Base-by-base conservation (phyloP, 2,113 vertebrate species). In the Delphinapterus leucas region DNA sequence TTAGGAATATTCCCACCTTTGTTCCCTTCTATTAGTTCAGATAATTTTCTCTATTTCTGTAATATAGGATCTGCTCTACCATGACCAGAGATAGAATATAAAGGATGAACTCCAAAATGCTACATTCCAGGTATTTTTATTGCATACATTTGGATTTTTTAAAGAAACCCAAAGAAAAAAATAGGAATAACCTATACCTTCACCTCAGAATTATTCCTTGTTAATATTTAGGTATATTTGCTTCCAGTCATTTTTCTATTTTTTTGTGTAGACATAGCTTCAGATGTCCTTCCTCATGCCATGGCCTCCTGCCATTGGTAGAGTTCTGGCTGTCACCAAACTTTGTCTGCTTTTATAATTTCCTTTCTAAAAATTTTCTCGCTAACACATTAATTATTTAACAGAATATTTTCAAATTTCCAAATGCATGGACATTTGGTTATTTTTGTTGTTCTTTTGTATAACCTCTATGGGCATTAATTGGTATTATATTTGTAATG, bases 31-130 rank as follows among this genome's bases (percentile, higher is more conserved):
- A 38, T 87, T 84, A 86, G 84, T 74, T 95, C 53, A 55, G 74
- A 74, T 92, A 55, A 82, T 84, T 95, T 87, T 83, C 41, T 92
- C 1, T 53, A 47, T 90, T 95, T 90, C 60, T 88, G 47, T 95
- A 65, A 33, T 74, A 67, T 33, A 55, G 58, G 17, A 38, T 88
- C 6, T 95, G 38, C 47, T 82, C 53, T 44, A 5, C 53, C 36
- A 12, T 68, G 41, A 88, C 61, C 41, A 53, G 41, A 79, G 44
- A 47, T 8, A 81, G 74, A 88, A 53, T 88, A 47, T 65, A 71
- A n/a, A 44, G 47, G 58, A 58, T 36, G 82, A 96, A 93, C 76
- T 88, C 28, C 53, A 90, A 96, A 90, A 87, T 47, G 33, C 44
- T 90, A 33, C 2, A 0, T 85, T 76, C 13, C 21, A n/a, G 71